Base-by-base conservation (phyloP, 1,140 invertebrate genomes). In the Musca vetustissima region DNA sequence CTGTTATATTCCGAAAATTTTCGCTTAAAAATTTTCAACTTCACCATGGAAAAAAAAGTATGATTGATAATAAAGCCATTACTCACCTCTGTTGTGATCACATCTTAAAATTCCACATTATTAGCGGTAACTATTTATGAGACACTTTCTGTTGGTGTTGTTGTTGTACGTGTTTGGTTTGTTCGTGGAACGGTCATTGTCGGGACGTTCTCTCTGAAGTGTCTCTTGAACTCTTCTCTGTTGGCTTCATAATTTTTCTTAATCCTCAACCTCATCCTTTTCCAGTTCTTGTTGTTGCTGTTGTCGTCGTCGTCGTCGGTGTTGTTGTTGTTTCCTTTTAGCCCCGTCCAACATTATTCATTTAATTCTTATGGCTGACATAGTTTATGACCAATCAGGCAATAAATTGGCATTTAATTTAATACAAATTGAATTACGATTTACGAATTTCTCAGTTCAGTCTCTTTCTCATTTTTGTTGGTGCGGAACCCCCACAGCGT, bases 341-440 rank as follows among this genome's bases (percentile, higher is more conserved):
- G n/a, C n/a, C 36, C 6, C 6, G 13, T 1, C 13, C 36, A 13
- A 43, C 36, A 43, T 43, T 13, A 43, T 43, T 43, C 36, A 43
- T 43, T 43, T 43, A 43, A 43, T 43, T 43, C 4, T 28, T 57
- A 3, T 21, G 32, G 32, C 28, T 15, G 57, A 61, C 57, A 61
- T 61, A 61, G 57, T 61, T 61, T 61, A 61, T 61, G 57, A 61
- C 57, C 57, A 61, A 61, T 61, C 57, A 61, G 36, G 64, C 77
- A 73, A 80, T 80, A 80, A 80, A 80, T 80, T 77, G 78, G 78
- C 75, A 80, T 80, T 80, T 80, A 80, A 80, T 78, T 80, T 80
- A 80, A 80, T 80, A 77, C 78, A 80, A 74, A 74, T 80, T 79
- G 78, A 80, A 75, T 80, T 80, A 69, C 61, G 61, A 53, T 69